Base-by-base conservation (phyloP, 1,140 invertebrate species). In the Acromyrmex charruanus region DNA sequence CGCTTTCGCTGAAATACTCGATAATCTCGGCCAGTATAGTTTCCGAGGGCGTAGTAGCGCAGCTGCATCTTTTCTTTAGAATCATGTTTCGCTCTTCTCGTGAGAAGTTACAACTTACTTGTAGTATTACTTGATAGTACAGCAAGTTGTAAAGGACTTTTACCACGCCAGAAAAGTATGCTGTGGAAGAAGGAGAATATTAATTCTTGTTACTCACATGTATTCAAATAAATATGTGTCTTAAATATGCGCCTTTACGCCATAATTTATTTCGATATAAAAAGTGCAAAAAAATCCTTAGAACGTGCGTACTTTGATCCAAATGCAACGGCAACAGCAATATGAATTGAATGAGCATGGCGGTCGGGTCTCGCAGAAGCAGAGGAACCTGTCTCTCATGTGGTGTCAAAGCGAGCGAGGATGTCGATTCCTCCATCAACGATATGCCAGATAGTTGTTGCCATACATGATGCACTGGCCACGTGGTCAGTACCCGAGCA, bases 111-210 rank as follows among this genome's bases (percentile, higher is more conserved):
- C 96, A 97, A 51, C 96, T 97, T 9, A 98, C 89, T 94, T 97
- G 97, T 0, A 97, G 94, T 31, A 99, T 96, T 55, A 98, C 97
- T 96, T 99, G 98, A 93, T 99, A 97, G 94, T 98, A 99, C 61
- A 97, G 95, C 59, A 99, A 96, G 95, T 99, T 98, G 95, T 98
- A 99, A 53, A 99, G 95, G 88, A 97, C 97, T 93, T 98, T 97
- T 0, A 99, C 97, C 86, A 99, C 96, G 92, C 97, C 97, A 10
- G 97, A 97, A 94, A 98, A 99, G 94, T 99, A 98, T 31, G 97
- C 98, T 98, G 94, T n/a, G 96, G 96, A 85, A 90, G 68, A 93
- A 93, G 74, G 84, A 80, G 3, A 44, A 63, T 25, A 35, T 72
- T 71, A 80, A 5, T 80, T 51, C 10, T 69, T 7, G 0, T 16